Percentiles rank a stretch among this genome's conserved stretches.
Conservation (phyloP, 2,888 invertebrate genomes). For the Watsonalla binaria region DNA sequence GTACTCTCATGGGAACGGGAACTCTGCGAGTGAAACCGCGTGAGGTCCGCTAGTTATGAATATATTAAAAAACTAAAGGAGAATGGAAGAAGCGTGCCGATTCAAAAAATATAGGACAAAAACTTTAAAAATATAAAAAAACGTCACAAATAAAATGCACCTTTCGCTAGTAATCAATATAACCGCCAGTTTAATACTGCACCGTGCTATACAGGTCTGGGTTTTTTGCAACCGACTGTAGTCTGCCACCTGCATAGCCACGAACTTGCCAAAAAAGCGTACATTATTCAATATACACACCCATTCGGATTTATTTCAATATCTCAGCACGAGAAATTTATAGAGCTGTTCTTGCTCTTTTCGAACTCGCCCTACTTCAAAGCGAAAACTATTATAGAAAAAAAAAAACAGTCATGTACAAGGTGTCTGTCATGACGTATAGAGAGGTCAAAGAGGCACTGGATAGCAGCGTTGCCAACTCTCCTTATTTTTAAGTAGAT, state of each 20-base stretch:
- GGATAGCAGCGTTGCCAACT: too few relatives aligned
- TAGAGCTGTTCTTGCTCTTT: too few relatives aligned
- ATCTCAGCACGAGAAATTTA: conserved; percentile 24
- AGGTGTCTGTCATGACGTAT: too few relatives aligned
- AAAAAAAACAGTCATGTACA: too few relatives aligned
- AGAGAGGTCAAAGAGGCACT: too few relatives aligned
- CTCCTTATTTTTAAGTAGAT: too few relatives aligned
- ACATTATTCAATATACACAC: conserved; percentile 39
- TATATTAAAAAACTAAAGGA: too few relatives aligned
- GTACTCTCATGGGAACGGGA: too few relatives aligned
- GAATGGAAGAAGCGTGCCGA: background rate
- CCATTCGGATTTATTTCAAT: conserved; percentile 49
- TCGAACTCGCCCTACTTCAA: too few relatives aligned
- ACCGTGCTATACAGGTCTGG: conserved; percentile 43
- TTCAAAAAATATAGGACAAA: background rate
- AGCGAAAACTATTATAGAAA: too few relatives aligned
- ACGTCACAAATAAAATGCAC: background rate
- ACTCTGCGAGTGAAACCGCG: too few relatives aligned
- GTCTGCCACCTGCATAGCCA: conserved; percentile 61
- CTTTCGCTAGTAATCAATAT: background rate
- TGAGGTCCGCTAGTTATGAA: too few relatives aligned
- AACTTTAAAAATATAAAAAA: background rate
- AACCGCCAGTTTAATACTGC: background rate
- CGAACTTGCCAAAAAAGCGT: conserved; percentile 59
- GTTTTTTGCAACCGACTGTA: conserved; percentile 22